A percentile compares a stretch with the other conserved stretches of the same genome.
Evolutionary conservation across 2,888 invertebrate genomes (phyloP).

Genomic region (Teleiodes luculella): DNA sequence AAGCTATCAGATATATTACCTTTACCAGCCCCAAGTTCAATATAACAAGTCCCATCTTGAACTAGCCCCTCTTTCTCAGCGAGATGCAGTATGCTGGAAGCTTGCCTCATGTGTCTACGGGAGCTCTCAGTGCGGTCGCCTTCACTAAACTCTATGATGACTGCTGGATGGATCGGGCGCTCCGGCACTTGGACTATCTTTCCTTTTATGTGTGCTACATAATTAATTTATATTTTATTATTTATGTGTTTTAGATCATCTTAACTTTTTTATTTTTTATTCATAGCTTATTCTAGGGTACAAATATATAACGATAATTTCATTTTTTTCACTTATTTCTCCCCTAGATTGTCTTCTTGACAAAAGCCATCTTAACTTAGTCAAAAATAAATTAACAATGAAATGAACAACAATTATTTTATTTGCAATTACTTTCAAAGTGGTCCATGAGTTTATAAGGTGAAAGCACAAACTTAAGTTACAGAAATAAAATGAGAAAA

Average conservation of each 20-base stretch:
- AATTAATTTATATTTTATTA: neutral
- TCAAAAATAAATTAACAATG: no score
- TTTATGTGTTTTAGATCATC: neutral
- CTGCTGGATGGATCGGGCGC: slow-evolving; percentile 45
- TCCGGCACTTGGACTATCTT: slow-evolving; percentile 40
- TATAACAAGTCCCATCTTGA: slow-evolving; percentile 81
- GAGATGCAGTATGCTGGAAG: slow-evolving; percentile 86
- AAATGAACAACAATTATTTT: no score
- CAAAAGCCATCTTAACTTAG: no score
- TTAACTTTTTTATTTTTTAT: neutral
- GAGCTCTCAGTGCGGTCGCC: slow-evolving; percentile 80
- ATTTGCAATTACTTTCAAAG: no score
- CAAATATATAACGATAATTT: no score
- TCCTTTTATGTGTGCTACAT: slow-evolving; percentile 46
- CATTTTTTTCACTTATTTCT: no score
- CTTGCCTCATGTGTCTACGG: slow-evolving; percentile 87
- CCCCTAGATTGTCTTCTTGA: no score
- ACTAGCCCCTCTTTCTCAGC: slow-evolving; percentile 81
- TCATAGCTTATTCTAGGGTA: no score
- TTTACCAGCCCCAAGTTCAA: slow-evolving; percentile 95
- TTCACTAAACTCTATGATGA: slow-evolving; percentile 46
- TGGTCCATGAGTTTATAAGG: no score
- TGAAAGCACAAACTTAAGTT: no score
- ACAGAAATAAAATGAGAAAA: no score
- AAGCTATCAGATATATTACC: slow-evolving; percentile 61